phyloP scores from a whole-genome alignment of 2,113 vertebrate species.

The Raja brachyura region DNA sequence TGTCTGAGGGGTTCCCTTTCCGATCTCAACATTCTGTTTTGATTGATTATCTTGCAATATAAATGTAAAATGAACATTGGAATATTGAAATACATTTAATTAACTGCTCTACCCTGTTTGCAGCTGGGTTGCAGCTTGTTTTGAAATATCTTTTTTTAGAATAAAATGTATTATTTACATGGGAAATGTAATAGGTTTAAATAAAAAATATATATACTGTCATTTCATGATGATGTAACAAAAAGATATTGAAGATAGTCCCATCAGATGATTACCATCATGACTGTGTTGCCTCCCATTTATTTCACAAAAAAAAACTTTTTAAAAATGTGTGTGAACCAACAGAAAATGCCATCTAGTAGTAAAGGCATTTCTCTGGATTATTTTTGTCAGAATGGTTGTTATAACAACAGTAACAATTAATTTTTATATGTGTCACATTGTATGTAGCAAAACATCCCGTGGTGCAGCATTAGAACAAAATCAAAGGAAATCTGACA shows the following conservation, averaged over 20 bases:
- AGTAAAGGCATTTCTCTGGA: background rate
- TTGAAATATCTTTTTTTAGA: background rate
- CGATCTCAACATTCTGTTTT: background rate
- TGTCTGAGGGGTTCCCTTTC: background rate
- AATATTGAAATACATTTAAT: background rate
- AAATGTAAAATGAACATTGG: background rate
- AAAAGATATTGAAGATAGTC: background rate
- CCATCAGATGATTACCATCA: background rate
- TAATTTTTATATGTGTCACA: no score
- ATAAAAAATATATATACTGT: background rate
- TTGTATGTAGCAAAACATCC: no score
- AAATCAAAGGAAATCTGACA: no score
- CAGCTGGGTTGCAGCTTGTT: background rate
- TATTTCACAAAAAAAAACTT: background rate
- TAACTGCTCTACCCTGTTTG: background rate
- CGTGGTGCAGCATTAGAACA: no score
- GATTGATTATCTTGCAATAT: background rate
- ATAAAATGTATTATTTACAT: background rate
- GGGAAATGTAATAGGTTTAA: background rate
- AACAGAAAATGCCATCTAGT: background rate
- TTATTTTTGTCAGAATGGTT: background rate
- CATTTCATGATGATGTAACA: background rate
- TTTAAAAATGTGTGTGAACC: background rate
- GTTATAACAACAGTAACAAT: background rate
- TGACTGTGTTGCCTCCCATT: background rate